A percentile compares a stretch with the other conserved stretches of the same genome.
phyloP scores from a whole-genome alignment of 2,888 invertebrate genomes.

The Choristoneura rosaceana region DNA sequence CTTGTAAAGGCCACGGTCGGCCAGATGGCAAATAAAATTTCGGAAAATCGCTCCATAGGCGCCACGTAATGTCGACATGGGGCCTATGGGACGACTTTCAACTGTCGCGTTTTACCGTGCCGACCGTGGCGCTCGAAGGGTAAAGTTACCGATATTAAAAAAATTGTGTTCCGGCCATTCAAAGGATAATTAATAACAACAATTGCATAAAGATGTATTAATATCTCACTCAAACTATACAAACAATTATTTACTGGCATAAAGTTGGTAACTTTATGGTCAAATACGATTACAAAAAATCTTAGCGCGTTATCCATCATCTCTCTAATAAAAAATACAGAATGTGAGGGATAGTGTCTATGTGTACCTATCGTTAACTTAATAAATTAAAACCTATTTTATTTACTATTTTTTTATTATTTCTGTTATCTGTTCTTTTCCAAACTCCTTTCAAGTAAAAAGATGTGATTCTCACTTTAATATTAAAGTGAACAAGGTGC shows the following conservation, averaged over 20 bases:
- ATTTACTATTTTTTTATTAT: background rate
- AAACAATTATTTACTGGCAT: slow-evolving; percentile 5
- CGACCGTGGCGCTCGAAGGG: too few relatives aligned
- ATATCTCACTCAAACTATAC: slow-evolving; percentile 19
- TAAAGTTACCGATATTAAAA: slow-evolving; percentile 14
- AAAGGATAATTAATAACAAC: background rate
- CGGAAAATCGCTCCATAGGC: too few relatives aligned
- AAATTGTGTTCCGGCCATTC: slow-evolving; percentile 1
- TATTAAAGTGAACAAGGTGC: background rate
- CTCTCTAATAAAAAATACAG: background rate
- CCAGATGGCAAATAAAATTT: too few relatives aligned
- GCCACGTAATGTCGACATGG: too few relatives aligned
- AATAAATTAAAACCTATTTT: slow-evolving; percentile 9
- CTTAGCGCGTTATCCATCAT: background rate
- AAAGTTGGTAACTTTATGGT: slow-evolving; percentile 27
- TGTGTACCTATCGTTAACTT: background rate
- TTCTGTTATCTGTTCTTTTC: background rate
- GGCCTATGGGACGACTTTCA: too few relatives aligned
- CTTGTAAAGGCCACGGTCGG: too few relatives aligned
- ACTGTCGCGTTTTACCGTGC: too few relatives aligned
- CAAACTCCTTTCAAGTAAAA: background rate
- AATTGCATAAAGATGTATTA: background rate
- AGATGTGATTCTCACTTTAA: background rate
- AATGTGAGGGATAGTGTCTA: background rate
- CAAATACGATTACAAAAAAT: slow-evolving; percentile 6